Base-by-base conservation (phyloP, 2,113 vertebrate genomes). In the Trogon melanurus region DNA sequence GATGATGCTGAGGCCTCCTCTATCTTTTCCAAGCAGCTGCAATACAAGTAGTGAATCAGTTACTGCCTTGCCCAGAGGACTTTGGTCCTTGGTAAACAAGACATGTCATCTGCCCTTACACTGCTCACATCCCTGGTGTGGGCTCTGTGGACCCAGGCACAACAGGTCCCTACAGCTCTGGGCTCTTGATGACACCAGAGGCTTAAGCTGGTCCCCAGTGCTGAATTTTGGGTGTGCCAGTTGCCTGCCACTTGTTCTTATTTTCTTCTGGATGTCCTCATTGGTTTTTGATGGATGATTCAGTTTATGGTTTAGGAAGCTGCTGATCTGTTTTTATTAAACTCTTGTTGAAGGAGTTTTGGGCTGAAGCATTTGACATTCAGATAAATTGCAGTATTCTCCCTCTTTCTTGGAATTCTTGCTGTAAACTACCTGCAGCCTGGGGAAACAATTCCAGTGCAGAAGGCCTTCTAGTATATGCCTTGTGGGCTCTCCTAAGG, bases 401-500 rank as follows among this genome's bases (percentile, higher is more conserved):
- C 32, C 23, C 34, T 54, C 2, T 51, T 23, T 34, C 29, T 41
- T 54, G 47, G 44, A 73, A 51, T 83, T 80, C 30, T 47, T 64
- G 10, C 21, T 74, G 25, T 9, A 21, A 86, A 4, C 16, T 56
- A 15, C 73, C 32, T 67, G 73, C 45, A 74, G 26, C 48, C 17
- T 47, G 48, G 54, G 16, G 25, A 61, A 83, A 60, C 1, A 2
- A 23, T 80, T 78, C 44, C 20, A 22, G 0, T 36, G 17, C 29
- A 32, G 54, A 25, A 50, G 51, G 16, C 5, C 3, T 5, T n/a
- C 23, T 58, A 6, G 12, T 76, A 8, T 32, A 0, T 12, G 3
- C 23, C 19, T 48, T 48, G 44, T 72, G 47, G 13, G 12, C 11
- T 61, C 47, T 45, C 41, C 53, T 34, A 38, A 58, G 44, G 48